A percentile compares a stretch with the other conserved stretches of the same genome.
Evolutionary conservation across 1,140 invertebrate species (phyloP).

Genomic region (Calephelis nemesis): DNA sequence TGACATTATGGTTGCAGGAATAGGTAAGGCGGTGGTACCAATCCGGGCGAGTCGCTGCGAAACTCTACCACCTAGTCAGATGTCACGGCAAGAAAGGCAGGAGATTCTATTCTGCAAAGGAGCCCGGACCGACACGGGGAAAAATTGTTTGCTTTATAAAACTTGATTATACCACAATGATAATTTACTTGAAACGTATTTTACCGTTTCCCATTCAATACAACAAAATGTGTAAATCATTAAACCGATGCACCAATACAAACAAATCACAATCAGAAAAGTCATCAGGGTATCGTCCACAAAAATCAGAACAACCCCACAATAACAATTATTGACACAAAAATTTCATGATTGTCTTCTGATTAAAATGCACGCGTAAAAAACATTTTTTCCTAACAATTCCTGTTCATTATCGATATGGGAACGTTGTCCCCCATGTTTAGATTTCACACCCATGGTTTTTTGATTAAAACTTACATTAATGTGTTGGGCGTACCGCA

Average conservation of each 20-base stretch:
- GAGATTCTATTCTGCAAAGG: too few relatives aligned
- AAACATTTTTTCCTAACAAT: constrained; percentile 54
- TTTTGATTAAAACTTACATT: constrained; percentile 69
- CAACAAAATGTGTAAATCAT: background rate
- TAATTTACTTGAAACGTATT: too few relatives aligned
- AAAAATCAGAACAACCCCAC: constrained; percentile 44
- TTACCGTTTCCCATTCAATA: background rate
- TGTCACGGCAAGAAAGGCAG: too few relatives aligned
- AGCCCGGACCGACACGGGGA: too few relatives aligned
- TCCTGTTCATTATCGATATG: constrained; percentile 71
- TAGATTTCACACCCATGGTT: constrained; percentile 69
- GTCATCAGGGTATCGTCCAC: constrained; percentile 43
- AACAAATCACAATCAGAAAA: constrained; percentile 42
- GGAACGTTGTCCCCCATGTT: constrained; percentile 67
- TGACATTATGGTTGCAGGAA: too few relatives aligned
- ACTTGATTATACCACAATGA: too few relatives aligned
- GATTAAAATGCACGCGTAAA: constrained; percentile 53
- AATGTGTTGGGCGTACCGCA: constrained; percentile 52
- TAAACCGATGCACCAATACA: constrained; percentile 11
- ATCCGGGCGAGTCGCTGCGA: too few relatives aligned
- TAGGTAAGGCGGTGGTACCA: too few relatives aligned
- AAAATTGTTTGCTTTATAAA: too few relatives aligned
- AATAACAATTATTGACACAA: constrained; percentile 56
- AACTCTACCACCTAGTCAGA: too few relatives aligned
- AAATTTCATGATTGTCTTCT: constrained; percentile 55